Evolutionary conservation across 1,140 invertebrate species (phyloP), one percentile per base, ranked within the genome.

Genomic region (Linepithema humile): DNA sequence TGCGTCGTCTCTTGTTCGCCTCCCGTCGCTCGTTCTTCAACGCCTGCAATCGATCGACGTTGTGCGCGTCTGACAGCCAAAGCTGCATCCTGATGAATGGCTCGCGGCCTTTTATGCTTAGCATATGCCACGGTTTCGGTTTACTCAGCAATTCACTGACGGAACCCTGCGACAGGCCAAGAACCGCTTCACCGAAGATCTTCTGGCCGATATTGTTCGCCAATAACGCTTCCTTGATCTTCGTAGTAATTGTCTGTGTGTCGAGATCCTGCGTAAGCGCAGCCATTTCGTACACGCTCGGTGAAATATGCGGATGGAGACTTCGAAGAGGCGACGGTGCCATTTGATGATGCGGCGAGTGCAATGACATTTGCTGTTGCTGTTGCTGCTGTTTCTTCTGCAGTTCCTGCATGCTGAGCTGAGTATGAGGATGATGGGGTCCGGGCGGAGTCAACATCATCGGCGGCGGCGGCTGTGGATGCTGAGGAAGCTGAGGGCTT

Each of bases 181-280:
- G 95, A 32, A 99, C 98, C 0, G 98, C 98, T 95, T 99, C 99
- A 20, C 99, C 99, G 91, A 99, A 99, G 73, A 99, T 98, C 95
- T 99, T 99, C 95, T 99, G 99, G 1, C 99, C 99, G 88, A 99
- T 98, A 91, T 99, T 99, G 91, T 99, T 99, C 10, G 98, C 98
- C 48, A 99, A 95, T 0, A 99, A 95, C 0, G 98, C 98, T 93
- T 99, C 99, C 92, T 99, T 99, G 91, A 99, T 99, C 93, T 98
- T 98, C 0, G 98, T 99, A 0, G 99, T 99, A 83, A 99, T 98
- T 5, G 97, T 97, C 93, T 99, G 98, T 0, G 99, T 99, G 92
- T 99, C 99, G 38, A 99, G 95, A 92, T 99, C 98, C 88, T 98
- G 98, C 0, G 98, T 99, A 6, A 99, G 95, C 3, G 98, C 98